phyloP scores from a whole-genome alignment of 2,797 vertebrate genomes.

The Xenops minutus region DNA sequence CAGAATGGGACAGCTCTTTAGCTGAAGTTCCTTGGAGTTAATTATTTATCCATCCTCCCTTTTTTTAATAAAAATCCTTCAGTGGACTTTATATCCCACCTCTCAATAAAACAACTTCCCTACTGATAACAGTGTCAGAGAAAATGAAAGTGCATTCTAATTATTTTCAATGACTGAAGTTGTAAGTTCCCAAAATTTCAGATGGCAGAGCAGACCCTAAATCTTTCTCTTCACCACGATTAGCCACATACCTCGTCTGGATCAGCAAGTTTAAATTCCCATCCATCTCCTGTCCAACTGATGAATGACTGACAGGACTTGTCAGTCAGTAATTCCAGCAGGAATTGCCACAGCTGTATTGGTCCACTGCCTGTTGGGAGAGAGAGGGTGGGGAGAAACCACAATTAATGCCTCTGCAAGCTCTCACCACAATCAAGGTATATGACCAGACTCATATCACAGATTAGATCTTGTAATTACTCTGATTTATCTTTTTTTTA shows the following conservation, averaged over 20 bases:
- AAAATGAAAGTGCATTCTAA: not conserved
- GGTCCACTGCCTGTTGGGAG: conserved; percentile 83
- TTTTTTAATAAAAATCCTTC: not conserved
- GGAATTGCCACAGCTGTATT: conserved; percentile 90
- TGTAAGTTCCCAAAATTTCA: not conserved
- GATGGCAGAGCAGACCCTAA: not conserved
- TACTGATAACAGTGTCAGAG: not conserved
- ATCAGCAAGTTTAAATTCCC: conserved; percentile 90
- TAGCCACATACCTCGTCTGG: conserved; percentile 83
- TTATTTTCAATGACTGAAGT: not conserved
- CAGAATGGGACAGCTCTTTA: not conserved
- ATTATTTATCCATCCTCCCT: fast-evolving
- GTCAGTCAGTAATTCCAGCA: conserved; percentile 86
- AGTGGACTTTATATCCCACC: not conserved
- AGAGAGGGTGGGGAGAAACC: not conserved
- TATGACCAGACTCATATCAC: not conserved
- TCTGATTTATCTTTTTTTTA: not conserved
- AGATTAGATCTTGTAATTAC: not conserved
- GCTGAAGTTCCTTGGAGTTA: not conserved
- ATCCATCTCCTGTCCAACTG: conserved; percentile 89
- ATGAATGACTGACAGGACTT: conserved; percentile 87
- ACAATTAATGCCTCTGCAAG: not conserved
- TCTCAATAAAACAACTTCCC: not conserved
- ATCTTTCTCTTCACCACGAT: not conserved
- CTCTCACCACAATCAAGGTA: not conserved